Evolutionary conservation across 1,140 invertebrate species (phyloP), one percentile per base, ranked within the genome.

Genomic region (Ostrea denselamellosa): DNA sequence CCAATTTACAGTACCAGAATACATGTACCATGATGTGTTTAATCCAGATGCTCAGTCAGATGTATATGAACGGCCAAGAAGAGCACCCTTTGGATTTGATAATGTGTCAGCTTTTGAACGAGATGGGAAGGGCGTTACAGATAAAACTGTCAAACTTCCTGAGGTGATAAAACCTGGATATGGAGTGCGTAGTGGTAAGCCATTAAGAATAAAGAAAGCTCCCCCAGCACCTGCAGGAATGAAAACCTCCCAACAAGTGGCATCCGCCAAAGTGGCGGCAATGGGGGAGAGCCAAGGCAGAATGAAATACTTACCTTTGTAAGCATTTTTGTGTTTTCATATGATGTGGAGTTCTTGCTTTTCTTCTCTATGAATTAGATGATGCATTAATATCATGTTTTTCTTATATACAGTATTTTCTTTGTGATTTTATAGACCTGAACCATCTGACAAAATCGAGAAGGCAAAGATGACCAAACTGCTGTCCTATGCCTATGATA

Each of bases 1-100:
- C 86, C 87, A 93, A 71, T 93, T 92, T 58, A 86, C 90, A 12
- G 90, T 94, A 52, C 94, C 94, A 58, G 93, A 94, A 34, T 94
- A 94, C 89, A 94, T 94, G 94, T 92, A 93, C 2, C 93, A 94
- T 82, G 92, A 94, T 71, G 62, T 87, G 25, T 90, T 91, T 85
- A 91, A 90, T 34, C 87, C 91, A 22, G 83, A 89, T 71, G 81
- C 62, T 17, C 77, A 85, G 68, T 10, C 51, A n/a, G 54, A 83
- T 52, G 8, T 17, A 5, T 89, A 87, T 68, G 65, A 87, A 14
- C 71, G 89, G 22, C 86, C 86, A 88, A 81, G 83, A 22, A 87
- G 91, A 28, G 91, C 90, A 28, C 92, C 92, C 10, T 92, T 90
- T 82, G 89, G 91, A 2, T 91, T 71, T 89, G 93, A 93, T 25